Percentiles rank a stretch among this genome's conserved stretches.
Conservation (phyloP, 2,113 vertebrate genomes). For the Patagioenas fasciata region DNA sequence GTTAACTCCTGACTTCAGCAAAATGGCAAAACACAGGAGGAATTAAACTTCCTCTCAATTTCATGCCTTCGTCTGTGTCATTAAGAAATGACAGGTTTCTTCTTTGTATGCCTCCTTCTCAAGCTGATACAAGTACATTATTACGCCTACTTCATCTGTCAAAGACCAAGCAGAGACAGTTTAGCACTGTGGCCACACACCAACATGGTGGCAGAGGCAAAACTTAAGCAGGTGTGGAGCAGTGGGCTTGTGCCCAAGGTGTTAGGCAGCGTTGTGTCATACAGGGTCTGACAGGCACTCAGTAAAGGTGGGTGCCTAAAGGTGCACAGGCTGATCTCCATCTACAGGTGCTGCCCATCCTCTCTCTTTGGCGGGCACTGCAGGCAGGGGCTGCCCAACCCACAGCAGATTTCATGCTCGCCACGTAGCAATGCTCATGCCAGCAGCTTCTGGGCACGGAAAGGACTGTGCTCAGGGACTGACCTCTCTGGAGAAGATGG, state of each 20-base stretch:
- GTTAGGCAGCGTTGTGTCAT: background rate
- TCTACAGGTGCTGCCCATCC: background rate
- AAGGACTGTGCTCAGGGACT: background rate
- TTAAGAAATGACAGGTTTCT: background rate
- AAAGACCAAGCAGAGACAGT: background rate
- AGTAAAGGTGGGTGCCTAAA: background rate
- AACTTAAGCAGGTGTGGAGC: background rate
- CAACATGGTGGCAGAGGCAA: fast-evolving
- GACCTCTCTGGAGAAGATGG: background rate
- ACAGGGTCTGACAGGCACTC: background rate
- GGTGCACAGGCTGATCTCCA: background rate
- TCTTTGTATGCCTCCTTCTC: background rate
- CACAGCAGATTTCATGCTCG: background rate
- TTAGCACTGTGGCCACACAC: background rate
- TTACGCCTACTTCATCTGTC: background rate
- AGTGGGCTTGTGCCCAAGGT: background rate
- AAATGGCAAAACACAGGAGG: background rate
- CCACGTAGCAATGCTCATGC: fast-evolving
- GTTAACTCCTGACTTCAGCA: background rate
- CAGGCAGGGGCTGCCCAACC: background rate
- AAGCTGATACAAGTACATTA: background rate
- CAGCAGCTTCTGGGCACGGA: background rate
- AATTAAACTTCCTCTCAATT: background rate
- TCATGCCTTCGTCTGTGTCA: background rate
- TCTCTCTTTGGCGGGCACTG: background rate